Evolutionary conservation across 1,140 invertebrate species (phyloP), one percentile per base, ranked within the genome.

Genomic region (Listronotus oregonensis): DNA sequence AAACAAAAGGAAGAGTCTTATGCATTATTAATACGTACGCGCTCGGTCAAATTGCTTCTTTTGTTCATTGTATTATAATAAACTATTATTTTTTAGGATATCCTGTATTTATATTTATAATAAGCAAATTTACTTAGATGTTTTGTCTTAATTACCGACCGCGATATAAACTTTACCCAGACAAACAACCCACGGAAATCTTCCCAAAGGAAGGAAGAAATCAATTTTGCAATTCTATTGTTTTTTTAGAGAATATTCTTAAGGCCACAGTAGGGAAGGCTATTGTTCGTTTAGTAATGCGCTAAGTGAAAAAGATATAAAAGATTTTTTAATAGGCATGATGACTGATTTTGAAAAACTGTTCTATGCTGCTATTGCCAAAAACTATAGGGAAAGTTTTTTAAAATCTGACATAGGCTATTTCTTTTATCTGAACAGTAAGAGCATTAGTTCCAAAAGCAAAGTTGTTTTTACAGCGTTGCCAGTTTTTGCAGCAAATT

Each of bases 141-240:
- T 50, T 61, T 51, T 61, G 62, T 56, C 51, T 65, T 65, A 65
- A 65, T 65, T 65, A 64, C 62, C 27, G 49, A 21, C 15, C 43
- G 56, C 47, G 21, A 37, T 14, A 51, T 40, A 27, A 61, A 46
- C n/a, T 50, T 46, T 37, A n/a, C 37, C 34, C 8, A 32, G 40
- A 49, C 58, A 17, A 34, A 51, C 44, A 43, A 34, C 60, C 60
- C 51, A 46, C 60, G 60, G 37, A 63, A 63, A 65, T 43, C 54
- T 65, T 65, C 63, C 55, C 63, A 65, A 52, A 57, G 63, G 63
- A 65, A 65, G 63, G 63, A 65, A 65, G 54, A 65, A 42, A 65
- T 58, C 63, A 65, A 65, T 65, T 65, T 65, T 57, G 63, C 63
- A 58, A 65, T 65, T 65, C 63, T 65, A 65, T 65, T 65, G 63